phyloP scores from a whole-genome alignment of 2,888 invertebrate species.

The Drosophila gaucha region DNA sequence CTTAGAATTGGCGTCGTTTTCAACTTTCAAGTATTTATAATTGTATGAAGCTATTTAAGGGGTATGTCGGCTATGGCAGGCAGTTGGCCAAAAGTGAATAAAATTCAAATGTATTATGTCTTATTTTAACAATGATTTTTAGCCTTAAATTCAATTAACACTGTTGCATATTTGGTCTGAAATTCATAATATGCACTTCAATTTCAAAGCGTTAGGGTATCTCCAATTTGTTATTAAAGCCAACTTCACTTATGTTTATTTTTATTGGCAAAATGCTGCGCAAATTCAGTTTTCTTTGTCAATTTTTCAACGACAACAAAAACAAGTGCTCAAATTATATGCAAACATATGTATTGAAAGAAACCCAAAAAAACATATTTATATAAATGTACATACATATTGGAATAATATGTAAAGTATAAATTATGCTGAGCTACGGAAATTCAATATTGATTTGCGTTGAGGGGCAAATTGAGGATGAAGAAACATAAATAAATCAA shows the following conservation, averaged over 20 bases:
- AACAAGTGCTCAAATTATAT: slow-evolving; percentile 29
- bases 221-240: neutral
- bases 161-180: too few relatives aligned
- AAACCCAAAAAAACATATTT: neutral
- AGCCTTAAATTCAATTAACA: neutral
- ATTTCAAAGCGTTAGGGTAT: slow-evolving; percentile 12
- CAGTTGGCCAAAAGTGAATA: neutral
- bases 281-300: slow-evolving; percentile 38
- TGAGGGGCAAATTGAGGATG: neutral
- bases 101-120: too few relatives aligned
- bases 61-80: neutral
- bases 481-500: neutral
- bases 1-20: slow-evolving; percentile 20
- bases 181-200: neutral
- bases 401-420: neutral
- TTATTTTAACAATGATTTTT: neutral
- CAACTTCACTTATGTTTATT: slow-evolving; percentile 17
- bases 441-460: slow-evolving; percentile 15
- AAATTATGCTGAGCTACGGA: slow-evolving; percentile 2
- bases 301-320: slow-evolving; percentile 27
- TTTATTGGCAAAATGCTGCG: slow-evolving; percentile 52
- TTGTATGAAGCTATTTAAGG: slow-evolving; percentile 1
- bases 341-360: slow-evolving; percentile 26
- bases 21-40: slow-evolving; percentile 25
- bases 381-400: neutral